Evolutionary conservation across 23 tunicate genomes (phyloP).

Genomic region (Oikopleura dioica): DNA sequence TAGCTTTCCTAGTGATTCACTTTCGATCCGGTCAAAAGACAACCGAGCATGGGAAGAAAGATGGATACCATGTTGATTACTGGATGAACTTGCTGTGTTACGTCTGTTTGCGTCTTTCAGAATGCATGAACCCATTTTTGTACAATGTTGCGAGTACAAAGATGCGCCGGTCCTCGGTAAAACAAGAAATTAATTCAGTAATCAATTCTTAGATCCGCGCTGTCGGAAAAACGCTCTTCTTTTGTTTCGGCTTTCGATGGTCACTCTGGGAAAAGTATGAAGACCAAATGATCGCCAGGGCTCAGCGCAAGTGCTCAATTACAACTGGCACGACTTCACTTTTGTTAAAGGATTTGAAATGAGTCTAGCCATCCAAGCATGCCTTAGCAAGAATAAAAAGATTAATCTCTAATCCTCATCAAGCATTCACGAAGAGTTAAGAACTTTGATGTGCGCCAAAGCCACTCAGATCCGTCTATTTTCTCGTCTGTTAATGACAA

Average conservation of each 20-base stretch:
- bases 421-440: not conserved
- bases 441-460: not conserved
- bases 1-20: no score
- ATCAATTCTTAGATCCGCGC: no score
- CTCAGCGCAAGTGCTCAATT: not conserved
- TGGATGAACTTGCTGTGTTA: not conserved
- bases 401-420: not conserved
- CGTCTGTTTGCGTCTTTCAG: not conserved
- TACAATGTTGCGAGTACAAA: conserved; percentile 11
- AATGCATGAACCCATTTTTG: conserved; percentile 5
- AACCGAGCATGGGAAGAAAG: no score
- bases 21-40: not conserved
- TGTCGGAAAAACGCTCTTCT: not conserved
- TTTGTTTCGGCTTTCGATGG: not conserved
- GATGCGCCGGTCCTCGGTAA: conserved; percentile 7
- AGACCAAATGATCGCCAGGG: not conserved
- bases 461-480: conserved; percentile 6
- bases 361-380: not conserved
- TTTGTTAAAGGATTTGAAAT: not conserved
- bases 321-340: conserved; percentile 5
- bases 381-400: not conserved
- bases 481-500: not conserved
- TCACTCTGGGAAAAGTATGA: not conserved
- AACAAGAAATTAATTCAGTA: no score
- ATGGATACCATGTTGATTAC: not conserved